Evolutionary conservation across 2,113 vertebrate species (phyloP).

Genomic region (Chascanopsetta lugubris): DNA sequence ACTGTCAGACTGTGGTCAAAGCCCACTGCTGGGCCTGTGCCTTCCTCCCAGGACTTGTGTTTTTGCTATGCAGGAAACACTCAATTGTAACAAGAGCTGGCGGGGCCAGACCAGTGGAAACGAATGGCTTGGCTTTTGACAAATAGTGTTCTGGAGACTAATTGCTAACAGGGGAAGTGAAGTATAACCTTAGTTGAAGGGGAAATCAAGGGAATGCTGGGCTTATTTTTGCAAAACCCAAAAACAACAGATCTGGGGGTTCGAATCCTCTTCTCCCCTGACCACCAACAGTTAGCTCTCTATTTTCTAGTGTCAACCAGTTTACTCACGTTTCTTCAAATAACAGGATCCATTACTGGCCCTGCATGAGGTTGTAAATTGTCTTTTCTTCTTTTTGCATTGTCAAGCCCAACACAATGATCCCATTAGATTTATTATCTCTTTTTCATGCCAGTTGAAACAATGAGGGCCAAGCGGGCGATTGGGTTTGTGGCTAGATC

Average conservation of each 20-base stretch:
- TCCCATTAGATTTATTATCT: slow-evolving; percentile 11
- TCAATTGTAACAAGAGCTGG: slow-evolving; percentile 74
- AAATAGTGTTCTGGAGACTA: slow-evolving; percentile 74
- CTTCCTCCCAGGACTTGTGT: slow-evolving; percentile 56
- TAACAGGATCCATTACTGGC: slow-evolving; percentile 23
- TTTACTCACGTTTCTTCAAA: slow-evolving; percentile 38
- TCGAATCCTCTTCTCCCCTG: slow-evolving; percentile 29
- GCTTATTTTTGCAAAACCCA: slow-evolving; percentile 61
- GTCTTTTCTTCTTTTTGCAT: slow-evolving; percentile 4
- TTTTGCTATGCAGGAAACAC: slow-evolving; percentile 72
- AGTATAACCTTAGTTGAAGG: slow-evolving; percentile 60
- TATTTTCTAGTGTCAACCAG: slow-evolving; percentile 12
- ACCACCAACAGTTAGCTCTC: slow-evolving; percentile 18
- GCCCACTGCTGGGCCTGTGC: slow-evolving; percentile 44
- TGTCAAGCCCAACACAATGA: slow-evolving; percentile 8
- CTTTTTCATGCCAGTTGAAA: neutral
- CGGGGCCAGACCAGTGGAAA: slow-evolving; percentile 57
- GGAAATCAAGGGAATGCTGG: slow-evolving; percentile 52
- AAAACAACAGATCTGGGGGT: slow-evolving; percentile 65
- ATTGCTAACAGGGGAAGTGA: slow-evolving; percentile 76
- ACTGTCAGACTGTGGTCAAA: slow-evolving; percentile 30
- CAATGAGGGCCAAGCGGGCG: slow-evolving; percentile 5
- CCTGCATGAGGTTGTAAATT: slow-evolving; percentile 6
- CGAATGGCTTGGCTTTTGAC: slow-evolving; percentile 69
- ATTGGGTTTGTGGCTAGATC: neutral